Evolutionary conservation across 2,113 vertebrate genomes (phyloP).

Genomic region (Zeus faber): DNA sequence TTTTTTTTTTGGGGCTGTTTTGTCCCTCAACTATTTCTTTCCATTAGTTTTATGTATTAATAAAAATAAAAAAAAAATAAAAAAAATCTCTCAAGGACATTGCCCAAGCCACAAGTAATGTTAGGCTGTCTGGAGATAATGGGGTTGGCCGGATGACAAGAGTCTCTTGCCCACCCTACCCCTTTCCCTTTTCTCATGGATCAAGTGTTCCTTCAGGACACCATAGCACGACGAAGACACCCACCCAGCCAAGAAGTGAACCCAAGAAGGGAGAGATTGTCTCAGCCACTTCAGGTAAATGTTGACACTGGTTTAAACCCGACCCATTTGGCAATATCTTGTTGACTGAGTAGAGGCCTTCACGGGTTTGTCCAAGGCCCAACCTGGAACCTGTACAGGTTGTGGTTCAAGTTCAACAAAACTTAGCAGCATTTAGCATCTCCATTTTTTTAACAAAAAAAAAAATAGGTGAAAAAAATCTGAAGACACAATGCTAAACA

Average conservation of each 20-base stretch:
- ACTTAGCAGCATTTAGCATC: no score
- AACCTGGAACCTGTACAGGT: no score
- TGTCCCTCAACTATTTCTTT: conserved; percentile 69
- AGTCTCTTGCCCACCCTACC: conserved; percentile 74
- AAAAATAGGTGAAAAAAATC: no score
- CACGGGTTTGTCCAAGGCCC: not conserved
- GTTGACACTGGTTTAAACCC: not conserved
- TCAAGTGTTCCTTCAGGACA: conserved; percentile 97
- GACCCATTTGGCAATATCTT: not conserved
- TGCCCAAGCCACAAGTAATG: conserved; percentile 76
- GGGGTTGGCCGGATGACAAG: conserved; percentile 80
- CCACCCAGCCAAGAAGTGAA: conserved; percentile 79
- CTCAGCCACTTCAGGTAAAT: conserved; percentile 78
- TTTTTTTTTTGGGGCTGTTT: conserved; percentile 46
- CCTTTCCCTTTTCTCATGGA: conserved; percentile 91
- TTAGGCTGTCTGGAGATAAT: conserved; percentile 76
- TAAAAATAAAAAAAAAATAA: conserved; percentile 52
- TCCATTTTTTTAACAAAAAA: no score
- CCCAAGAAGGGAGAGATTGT: conserved; percentile 66
- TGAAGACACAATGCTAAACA: no score
- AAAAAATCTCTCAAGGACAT: conserved; percentile 56
- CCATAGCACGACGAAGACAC: conserved; percentile 76
- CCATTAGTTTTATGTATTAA: conserved; percentile 35
- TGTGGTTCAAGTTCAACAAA: no score
- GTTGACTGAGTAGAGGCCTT: no score